These are phyloP conservation scores for Eucidaris tribuloides DNA, from an alignment of 35 echinoderm and acorn worm genomes.

Conservation along the genomic window DNA sequence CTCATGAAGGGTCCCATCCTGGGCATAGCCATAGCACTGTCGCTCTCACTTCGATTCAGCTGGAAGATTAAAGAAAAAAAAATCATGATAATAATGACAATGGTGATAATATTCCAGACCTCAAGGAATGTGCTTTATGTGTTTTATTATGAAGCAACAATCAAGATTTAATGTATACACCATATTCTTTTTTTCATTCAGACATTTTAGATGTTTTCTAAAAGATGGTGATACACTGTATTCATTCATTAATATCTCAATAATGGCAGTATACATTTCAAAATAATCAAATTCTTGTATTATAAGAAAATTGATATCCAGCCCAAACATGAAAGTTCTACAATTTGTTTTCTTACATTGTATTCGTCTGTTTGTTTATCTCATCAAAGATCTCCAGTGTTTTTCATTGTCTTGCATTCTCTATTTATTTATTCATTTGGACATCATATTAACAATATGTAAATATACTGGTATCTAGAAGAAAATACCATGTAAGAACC, in stretches of 20 bases:
- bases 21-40: conserved; percentile 60
- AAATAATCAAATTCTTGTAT: background rate
- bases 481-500: no score
- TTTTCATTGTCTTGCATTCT: no score
- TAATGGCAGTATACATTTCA: background rate
- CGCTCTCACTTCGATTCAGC: conserved; percentile 98
- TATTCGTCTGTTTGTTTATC: no score
- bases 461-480: no score
- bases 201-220: background rate
- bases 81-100: background rate
- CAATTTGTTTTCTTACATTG: no score
- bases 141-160: background rate
- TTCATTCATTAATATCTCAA: background rate
- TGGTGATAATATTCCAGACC: background rate
- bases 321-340: no score
- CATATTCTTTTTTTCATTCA: background rate
- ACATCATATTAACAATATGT: no score
- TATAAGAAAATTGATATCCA: no score
- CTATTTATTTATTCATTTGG: no score
- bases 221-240: background rate
- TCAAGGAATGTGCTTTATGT: background rate
- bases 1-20: conserved; percentile 57
- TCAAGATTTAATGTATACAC: background rate
- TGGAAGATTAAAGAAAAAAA: conserved; percentile 27
- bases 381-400: no score